phyloP scores from a whole-genome alignment of 2,797 vertebrate species.

The Galagoides demidoff region DNA sequence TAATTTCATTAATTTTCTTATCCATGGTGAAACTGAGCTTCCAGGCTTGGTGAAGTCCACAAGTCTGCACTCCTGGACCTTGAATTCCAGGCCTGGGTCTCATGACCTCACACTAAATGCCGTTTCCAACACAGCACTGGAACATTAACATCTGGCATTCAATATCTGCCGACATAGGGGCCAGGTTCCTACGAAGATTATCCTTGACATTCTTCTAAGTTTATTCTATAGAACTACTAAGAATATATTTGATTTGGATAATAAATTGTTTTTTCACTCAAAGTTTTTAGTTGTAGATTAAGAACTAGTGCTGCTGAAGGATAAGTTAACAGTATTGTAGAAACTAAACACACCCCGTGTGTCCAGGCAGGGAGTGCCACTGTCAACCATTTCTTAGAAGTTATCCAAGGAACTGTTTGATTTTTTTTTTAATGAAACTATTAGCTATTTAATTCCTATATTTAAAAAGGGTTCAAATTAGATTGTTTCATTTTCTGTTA shows the following conservation, averaged over 20 bases:
- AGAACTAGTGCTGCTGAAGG: constrained; percentile 38
- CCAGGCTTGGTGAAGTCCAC: neutral
- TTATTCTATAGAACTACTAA: constrained; percentile 6
- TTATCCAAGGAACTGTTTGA: neutral
- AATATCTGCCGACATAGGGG: neutral
- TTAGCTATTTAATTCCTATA: neutral
- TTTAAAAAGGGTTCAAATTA: neutral
- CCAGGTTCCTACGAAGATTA: neutral
- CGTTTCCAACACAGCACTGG: neutral
- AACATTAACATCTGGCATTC: neutral
- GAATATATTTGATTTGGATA: neutral
- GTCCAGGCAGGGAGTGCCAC: neutral
- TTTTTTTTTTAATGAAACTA: neutral
- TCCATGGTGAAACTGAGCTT: neutral
- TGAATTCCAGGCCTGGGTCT: neutral
- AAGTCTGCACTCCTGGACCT: neutral
- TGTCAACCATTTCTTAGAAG: neutral
- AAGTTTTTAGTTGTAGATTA: neutral
- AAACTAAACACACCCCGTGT: neutral
- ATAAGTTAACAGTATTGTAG: neutral
- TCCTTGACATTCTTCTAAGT: neutral
- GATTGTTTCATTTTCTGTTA: neutral
- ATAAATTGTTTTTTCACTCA: constrained; percentile 18
- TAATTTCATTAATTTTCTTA: neutral
- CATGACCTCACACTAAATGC: neutral